A percentile compares a stretch with the other conserved stretches of the same genome.
Conservation (phyloP, 2,888 invertebrate species). For the Dasypogon diadema region DNA sequence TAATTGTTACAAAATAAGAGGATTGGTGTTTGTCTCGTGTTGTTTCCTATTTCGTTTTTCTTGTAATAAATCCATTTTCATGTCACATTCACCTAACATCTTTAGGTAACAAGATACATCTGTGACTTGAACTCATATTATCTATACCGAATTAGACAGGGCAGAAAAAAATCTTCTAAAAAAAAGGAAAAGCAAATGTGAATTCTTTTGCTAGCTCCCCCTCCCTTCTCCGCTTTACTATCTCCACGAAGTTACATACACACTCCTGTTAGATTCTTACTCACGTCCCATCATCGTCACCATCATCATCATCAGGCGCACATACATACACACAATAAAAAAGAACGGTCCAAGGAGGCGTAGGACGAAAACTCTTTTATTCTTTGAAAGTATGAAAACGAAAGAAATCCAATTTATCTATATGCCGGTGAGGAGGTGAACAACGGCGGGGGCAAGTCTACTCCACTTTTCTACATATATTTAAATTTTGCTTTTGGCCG, state of each 20-base stretch:
- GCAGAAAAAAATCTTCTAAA: too few species aligned
- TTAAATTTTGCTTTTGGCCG: conserved; percentile 21
- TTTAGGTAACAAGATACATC: too few species aligned
- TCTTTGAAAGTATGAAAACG: conserved; percentile 49
- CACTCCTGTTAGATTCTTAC: neutral
- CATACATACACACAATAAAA: neutral
- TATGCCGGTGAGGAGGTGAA: neutral
- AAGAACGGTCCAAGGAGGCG: neutral
- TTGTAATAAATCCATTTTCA: too few species aligned
- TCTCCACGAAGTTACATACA: conserved; percentile 10
- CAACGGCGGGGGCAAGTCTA: neutral
- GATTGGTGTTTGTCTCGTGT: too few species aligned
- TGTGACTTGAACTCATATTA: too few species aligned
- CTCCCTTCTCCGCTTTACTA: conserved; percentile 10
- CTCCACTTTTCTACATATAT: conserved; percentile 3
- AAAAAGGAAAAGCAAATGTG: conserved; percentile 10
- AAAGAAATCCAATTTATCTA: conserved; percentile 51
- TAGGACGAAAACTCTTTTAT: conserved; percentile 10
- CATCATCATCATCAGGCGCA: neutral
- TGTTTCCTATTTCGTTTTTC: too few species aligned
- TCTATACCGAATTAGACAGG: too few species aligned
- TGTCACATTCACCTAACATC: too few species aligned
- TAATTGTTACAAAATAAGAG: too few species aligned
- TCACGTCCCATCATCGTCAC: too few species aligned
- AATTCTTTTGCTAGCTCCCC: conserved; percentile 27